Base-by-base conservation (phyloP, 2,797 vertebrate species). In the Platalea minor region DNA sequence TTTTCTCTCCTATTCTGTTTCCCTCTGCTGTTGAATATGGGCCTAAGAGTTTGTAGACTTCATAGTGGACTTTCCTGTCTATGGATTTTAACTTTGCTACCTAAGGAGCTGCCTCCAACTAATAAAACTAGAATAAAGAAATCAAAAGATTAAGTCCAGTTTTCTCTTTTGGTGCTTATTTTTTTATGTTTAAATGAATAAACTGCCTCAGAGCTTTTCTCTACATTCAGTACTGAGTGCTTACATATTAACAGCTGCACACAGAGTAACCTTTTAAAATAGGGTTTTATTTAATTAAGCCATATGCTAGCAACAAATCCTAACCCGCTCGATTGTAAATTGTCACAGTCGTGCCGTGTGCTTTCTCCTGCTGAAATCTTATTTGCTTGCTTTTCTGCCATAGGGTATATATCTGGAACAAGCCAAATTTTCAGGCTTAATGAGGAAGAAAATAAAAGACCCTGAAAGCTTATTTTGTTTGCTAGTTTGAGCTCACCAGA, bases 251-350 rank as follows among this genome's bases (percentile, higher is more conserved):
- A 87, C 91, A 87, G 85, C 77, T 82, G 77, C 83, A 89, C 80
- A 85, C 63, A 73, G 48, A 53, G 26, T 79, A 94, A 96, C 83
- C 91, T 95, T 95, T 95, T 85, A 90, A 95, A 95, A 91, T 53
- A 68, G 39, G 25, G 23, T 60, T 96, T 91, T 95, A 96, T 96
- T 96, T 91, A 91, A 95, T 97, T 96, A 92, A 95, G 51, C 43
- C 60, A 73, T 82, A 85, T 7, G 14, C 74, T 50, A 43, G 85
- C 86, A 89, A 74, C 70, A 85, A 93, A 94, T 91, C 59, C 56
- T 93, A 90, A 88, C 45, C 59, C 39, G 61, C 88, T 91, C 77
- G 82, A 26, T 53, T 79, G 80, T 56, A 90, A 91, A 96, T 88
- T 90, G 90, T 77, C 93, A 74, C 63, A 76, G 61, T 90, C 87